phyloP scores from a whole-genome alignment of 2,888 invertebrate genomes.

The Polyommatus icarus region DNA sequence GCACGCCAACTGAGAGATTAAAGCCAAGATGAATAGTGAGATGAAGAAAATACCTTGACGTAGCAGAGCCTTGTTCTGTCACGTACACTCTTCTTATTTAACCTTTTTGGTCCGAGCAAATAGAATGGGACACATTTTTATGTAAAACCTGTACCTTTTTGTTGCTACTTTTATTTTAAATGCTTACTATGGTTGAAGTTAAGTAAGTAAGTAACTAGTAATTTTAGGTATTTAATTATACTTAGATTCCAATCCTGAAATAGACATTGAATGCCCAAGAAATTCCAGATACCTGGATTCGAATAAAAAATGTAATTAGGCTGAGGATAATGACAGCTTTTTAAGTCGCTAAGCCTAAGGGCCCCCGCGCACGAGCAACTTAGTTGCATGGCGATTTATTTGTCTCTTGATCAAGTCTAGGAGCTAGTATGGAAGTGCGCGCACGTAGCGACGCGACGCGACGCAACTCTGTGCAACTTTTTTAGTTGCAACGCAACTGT shows the following conservation, averaged over 20 bases:
- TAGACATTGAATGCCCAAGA: no score
- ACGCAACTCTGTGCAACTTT: no score
- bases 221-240: not conserved
- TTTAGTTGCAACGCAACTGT: no score
- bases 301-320: not conserved
- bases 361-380: no score
- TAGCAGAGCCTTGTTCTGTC: slow-evolving; percentile 69
- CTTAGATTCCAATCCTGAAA: not conserved
- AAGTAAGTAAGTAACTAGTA: not conserved
- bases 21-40: slow-evolving; percentile 71
- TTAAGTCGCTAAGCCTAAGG: slow-evolving; percentile 10
- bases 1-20: slow-evolving; percentile 65
- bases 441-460: no score
- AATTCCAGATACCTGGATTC: not conserved
- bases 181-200: not conserved
- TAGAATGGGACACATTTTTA: slow-evolving; percentile 42
- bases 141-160: slow-evolving; percentile 53
- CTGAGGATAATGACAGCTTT: slow-evolving; percentile 12
- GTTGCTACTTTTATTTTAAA: slow-evolving; percentile 19
- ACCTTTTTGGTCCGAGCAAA: slow-evolving; percentile 62
- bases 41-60: slow-evolving; percentile 70
- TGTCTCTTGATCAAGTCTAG: no score
- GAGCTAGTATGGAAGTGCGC: no score
- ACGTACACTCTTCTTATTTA: slow-evolving; percentile 74
- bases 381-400: no score